Conservation (phyloP, 2,888 invertebrate species). For the Noctuana brunneofusca region DNA sequence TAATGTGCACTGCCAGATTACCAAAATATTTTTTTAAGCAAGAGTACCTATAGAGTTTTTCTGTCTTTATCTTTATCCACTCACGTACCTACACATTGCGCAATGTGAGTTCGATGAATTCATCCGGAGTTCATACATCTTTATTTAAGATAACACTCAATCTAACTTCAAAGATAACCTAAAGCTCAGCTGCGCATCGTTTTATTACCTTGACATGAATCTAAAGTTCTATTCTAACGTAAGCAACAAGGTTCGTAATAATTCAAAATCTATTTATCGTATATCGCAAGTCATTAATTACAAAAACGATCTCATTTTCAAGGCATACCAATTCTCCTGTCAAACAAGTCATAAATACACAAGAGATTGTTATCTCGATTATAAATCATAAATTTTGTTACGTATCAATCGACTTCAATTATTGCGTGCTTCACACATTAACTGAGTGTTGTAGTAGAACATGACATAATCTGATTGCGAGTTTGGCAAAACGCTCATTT, state of each 20-base stretch:
- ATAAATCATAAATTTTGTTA: constrained; percentile 14
- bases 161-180: not conserved
- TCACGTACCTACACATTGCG: not conserved
- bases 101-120: constrained; percentile 5
- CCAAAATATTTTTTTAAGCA: not conserved
- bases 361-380: constrained; percentile 1
- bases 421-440: constrained; percentile 16
- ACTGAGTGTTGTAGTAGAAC: constrained; percentile 19
- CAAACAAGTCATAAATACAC: not conserved
- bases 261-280: not conserved
- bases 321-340: not conserved
- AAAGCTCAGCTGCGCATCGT: not conserved
- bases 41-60: not conserved
- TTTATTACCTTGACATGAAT: not conserved
- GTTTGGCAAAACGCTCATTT: constrained; percentile 14
- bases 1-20: too few species aligned
- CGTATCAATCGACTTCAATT: constrained; percentile 16
- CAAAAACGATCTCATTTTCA: not conserved
- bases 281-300: not conserved
- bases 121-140: constrained; percentile 19
- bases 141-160: constrained; percentile 12
- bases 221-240: not conserved
- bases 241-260: not conserved
- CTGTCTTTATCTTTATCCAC: not conserved
- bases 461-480: constrained; percentile 18